Conservation (phyloP, 2,797 vertebrate species). For the Catamblyrhynchus diadema region DNA sequence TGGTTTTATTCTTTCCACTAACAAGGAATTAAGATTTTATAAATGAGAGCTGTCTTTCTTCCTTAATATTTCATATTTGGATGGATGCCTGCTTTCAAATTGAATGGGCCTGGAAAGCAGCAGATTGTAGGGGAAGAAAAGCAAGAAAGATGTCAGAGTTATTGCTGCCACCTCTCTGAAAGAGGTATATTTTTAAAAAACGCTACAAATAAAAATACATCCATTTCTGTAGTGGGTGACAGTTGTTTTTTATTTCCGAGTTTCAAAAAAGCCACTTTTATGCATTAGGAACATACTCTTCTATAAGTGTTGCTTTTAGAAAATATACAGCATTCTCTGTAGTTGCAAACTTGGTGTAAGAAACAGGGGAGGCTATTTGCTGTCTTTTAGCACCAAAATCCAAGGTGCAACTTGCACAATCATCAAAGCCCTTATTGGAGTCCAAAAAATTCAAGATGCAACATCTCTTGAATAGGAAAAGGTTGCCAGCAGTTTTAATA, state of each 20-base stretch:
- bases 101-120: constrained; percentile 5
- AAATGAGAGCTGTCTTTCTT: not conserved
- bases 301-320: not conserved
- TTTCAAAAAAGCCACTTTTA: constrained; percentile 34
- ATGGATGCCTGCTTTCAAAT: not conserved
- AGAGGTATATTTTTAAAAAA: not conserved
- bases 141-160: not conserved
- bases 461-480: not conserved
- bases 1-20: not conserved
- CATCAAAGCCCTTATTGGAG: not conserved
- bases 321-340: not conserved
- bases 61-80: not conserved
- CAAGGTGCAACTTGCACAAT: not conserved
- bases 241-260: not conserved
- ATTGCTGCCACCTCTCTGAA: not conserved
- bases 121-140: not conserved
- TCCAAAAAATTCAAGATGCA: not conserved
- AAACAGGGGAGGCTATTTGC: not conserved
- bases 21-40: not conserved
- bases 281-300: not conserved
- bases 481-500: not conserved
- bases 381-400: not conserved
- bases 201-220: not conserved
- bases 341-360: not conserved
- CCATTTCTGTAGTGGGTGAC: not conserved